Evolutionary conservation across 2,888 invertebrate genomes (phyloP).

Genomic region (Papilio elwesi): DNA sequence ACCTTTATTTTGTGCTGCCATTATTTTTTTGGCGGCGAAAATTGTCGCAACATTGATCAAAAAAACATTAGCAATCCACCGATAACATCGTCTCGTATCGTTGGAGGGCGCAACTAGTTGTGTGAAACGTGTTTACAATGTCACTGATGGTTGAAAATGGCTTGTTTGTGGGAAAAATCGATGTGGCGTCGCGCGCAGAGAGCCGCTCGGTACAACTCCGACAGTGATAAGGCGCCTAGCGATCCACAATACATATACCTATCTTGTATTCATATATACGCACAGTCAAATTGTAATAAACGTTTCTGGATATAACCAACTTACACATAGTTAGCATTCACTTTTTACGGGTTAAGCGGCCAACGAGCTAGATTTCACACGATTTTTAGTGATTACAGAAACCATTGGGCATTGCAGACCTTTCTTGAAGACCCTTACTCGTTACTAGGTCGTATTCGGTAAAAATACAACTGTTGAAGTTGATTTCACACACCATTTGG

Average conservation of each 20-base stretch:
- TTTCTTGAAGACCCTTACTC: too few relatives aligned
- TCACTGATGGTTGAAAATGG: conserved; percentile 71
- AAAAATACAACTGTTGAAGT: not conserved
- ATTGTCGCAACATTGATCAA: conserved; percentile 67
- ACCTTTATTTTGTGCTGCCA: conserved; percentile 81
- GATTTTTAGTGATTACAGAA: too few relatives aligned
- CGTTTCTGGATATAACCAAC: not conserved
- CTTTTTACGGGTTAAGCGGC: not conserved
- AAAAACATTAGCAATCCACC: conserved; percentile 65
- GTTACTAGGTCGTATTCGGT: too few relatives aligned
- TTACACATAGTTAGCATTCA: not conserved
- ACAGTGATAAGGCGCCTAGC: conserved; percentile 64
- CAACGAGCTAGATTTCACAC: not conserved
- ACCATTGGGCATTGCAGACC: too few relatives aligned
- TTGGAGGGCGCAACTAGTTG: conserved; percentile 53
- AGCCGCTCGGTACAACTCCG: conserved; percentile 53
- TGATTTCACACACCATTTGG: not conserved
- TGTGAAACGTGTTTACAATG: conserved; percentile 73
- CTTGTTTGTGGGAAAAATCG: conserved; percentile 79
- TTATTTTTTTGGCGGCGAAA: conserved; percentile 59
- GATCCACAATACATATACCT: conserved; percentile 49
- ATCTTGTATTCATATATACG: conserved; percentile 49
- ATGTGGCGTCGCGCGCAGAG: conserved; percentile 77
- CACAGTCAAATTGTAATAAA: conserved; percentile 9
- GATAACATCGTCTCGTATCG: conserved; percentile 45